Conservation (phyloP, 2,888 invertebrate species). For the Melitaea athalia region DNA sequence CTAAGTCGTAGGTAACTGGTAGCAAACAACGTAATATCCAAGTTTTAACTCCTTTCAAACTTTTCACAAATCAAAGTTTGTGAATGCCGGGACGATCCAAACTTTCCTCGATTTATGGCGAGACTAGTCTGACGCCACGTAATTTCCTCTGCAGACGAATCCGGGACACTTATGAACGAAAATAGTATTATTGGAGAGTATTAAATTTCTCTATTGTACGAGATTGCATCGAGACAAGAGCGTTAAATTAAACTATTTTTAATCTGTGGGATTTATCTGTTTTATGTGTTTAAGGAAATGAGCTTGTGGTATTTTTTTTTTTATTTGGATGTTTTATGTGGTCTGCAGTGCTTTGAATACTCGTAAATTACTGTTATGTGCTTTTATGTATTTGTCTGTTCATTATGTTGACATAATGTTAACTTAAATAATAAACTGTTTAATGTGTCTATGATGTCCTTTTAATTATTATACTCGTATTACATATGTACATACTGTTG, state of each 20-base stretch:
- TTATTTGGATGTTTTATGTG: too few species aligned
- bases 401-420: too few species aligned
- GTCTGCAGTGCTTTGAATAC: too few species aligned
- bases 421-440: too few species aligned
- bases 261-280: neutral
- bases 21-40: too few species aligned
- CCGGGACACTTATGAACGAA: conserved; percentile 36
- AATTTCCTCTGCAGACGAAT: conserved; percentile 49
- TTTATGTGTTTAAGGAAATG: neutral
- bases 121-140: conserved; percentile 38
- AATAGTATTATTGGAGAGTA: conserved; percentile 29
- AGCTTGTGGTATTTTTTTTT: neutral
- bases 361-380: too few species aligned
- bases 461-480: too few species aligned
- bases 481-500: too few species aligned
- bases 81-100: neutral
- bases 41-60: neutral
- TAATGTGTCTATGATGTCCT: too few species aligned
- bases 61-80: neutral
- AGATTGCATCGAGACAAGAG: conserved; percentile 11
- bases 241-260: conserved; percentile 18
- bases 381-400: too few species aligned
- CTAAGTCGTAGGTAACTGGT: too few species aligned
- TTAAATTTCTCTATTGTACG: conserved; percentile 26
- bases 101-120: neutral